These are phyloP conservation scores for Drosophila macrospina DNA, from an alignment of 2,888 invertebrate genomes.

Conservation along the genomic window DNA sequence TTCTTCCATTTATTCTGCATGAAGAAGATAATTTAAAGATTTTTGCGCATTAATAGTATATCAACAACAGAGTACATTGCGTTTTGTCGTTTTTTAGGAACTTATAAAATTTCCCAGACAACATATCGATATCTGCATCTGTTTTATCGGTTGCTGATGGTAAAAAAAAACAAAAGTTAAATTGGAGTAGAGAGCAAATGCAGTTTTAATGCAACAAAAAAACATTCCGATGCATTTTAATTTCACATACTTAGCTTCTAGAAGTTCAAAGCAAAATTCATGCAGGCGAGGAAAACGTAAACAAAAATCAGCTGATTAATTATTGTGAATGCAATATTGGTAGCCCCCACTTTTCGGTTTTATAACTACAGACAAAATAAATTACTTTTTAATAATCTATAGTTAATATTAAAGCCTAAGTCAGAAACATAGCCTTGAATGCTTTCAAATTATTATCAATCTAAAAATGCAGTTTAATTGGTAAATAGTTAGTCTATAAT, in stretches of 20 bases:
- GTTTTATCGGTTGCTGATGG: not conserved
- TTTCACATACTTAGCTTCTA: no score
- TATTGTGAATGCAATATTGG: not conserved
- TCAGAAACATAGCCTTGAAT: not conserved
- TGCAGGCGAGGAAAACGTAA: not conserved
- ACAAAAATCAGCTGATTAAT: conserved; percentile 14
- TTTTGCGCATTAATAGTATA: not conserved
- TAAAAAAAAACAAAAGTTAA: no score
- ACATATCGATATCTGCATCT: not conserved
- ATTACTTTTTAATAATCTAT: not conserved
- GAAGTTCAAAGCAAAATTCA: no score
- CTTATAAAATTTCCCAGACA: not conserved
- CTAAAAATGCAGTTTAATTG: no score
- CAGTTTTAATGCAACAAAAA: no score
- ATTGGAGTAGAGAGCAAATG: no score
- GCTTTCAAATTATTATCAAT: no score
- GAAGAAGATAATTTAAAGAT: not conserved
- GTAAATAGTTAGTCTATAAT: not conserved
- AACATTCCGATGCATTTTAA: no score
- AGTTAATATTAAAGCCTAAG: not conserved
- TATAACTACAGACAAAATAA: not conserved
- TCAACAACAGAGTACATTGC: not conserved
- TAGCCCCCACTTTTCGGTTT: not conserved
- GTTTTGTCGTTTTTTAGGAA: conserved; percentile 21
- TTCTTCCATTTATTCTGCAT: conserved; percentile 1